A percentile compares a stretch with the other conserved stretches of the same genome.
Evolutionary conservation across 2,888 invertebrate genomes (phyloP).

Genomic region (Cephus pulcher): DNA sequence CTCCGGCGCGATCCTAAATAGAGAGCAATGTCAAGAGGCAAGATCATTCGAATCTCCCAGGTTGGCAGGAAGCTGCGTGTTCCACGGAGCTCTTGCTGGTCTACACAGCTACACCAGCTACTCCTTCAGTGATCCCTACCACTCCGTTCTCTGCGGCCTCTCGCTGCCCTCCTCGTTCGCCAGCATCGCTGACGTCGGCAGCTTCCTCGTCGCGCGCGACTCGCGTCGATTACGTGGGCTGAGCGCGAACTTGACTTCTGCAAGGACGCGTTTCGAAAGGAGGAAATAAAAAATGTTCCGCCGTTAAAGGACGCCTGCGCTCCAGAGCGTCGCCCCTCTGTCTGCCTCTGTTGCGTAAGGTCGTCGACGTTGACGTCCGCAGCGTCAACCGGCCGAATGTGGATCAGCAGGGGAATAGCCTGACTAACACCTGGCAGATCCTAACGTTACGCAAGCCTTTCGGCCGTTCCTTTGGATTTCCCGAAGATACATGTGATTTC

Average conservation of each 20-base stretch:
- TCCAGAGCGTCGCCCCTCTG: too few species aligned
- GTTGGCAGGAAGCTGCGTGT: too few species aligned
- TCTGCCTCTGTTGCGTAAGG: too few species aligned
- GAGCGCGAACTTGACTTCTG: constrained; percentile 63
- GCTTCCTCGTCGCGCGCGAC: constrained; percentile 7
- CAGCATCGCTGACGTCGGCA: not conserved
- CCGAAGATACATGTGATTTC: too few species aligned
- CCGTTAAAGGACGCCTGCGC: constrained; percentile 54
- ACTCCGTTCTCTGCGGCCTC: constrained; percentile 12
- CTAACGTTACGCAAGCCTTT: too few species aligned
- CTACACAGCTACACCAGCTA: not conserved
- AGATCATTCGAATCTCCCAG: too few species aligned
- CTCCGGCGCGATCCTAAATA: not conserved
- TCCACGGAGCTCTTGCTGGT: not conserved
- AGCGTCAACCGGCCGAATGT: too few species aligned
- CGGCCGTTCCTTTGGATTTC: too few species aligned
- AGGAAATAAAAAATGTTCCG: constrained; percentile 60
- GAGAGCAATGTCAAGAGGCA: not conserved
- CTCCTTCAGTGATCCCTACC: not conserved
- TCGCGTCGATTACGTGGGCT: constrained; percentile 24
- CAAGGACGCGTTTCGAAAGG: constrained; percentile 66
- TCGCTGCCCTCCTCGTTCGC: constrained; percentile 11
- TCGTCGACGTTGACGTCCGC: too few species aligned
- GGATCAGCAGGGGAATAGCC: too few species aligned
- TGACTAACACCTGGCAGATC: too few species aligned